A percentile compares a stretch with the other conserved stretches of the same genome.
phyloP scores from a whole-genome alignment of 2,888 invertebrate genomes.

The Sarcophaga rosellei region DNA sequence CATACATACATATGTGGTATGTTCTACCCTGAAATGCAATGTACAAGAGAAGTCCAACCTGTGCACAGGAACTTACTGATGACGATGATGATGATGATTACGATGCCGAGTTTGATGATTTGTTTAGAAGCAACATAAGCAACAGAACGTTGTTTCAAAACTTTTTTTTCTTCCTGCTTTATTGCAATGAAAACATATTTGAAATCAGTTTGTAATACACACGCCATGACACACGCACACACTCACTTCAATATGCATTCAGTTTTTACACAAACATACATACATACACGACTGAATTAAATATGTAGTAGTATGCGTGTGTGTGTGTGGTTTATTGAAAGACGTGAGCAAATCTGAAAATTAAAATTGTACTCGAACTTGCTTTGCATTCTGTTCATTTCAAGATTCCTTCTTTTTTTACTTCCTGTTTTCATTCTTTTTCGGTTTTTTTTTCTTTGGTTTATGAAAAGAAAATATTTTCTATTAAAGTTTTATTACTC shows the following conservation, averaged over 20 bases:
- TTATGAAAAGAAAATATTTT: not conserved
- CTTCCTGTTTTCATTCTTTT: not conserved
- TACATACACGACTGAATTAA: too few relatives aligned
- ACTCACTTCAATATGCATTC: not conserved
- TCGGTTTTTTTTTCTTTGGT: not conserved
- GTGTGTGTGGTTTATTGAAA: constrained; percentile 55
- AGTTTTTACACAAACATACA: not conserved
- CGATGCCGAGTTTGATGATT: constrained; percentile 7
- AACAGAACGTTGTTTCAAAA: constrained; percentile 42
- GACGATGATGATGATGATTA: not conserved
- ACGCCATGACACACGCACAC: not conserved
- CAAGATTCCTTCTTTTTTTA: not conserved
- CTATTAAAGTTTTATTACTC: not conserved
- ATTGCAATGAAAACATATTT: constrained; percentile 26
- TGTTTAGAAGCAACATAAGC: constrained; percentile 27
- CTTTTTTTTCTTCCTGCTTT: constrained; percentile 12
- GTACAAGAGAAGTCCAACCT: constrained; percentile 32
- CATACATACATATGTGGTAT: not conserved
- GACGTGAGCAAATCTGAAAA: constrained; percentile 62
- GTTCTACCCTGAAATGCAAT: not conserved
- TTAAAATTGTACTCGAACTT: constrained; percentile 47
- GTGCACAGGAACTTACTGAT: constrained; percentile 1
- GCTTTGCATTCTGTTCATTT: not conserved
- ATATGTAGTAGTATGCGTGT: not conserved
- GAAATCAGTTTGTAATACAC: not conserved